phyloP scores from a whole-genome alignment of 2,113 vertebrate species.

The Chitala chitala region DNA sequence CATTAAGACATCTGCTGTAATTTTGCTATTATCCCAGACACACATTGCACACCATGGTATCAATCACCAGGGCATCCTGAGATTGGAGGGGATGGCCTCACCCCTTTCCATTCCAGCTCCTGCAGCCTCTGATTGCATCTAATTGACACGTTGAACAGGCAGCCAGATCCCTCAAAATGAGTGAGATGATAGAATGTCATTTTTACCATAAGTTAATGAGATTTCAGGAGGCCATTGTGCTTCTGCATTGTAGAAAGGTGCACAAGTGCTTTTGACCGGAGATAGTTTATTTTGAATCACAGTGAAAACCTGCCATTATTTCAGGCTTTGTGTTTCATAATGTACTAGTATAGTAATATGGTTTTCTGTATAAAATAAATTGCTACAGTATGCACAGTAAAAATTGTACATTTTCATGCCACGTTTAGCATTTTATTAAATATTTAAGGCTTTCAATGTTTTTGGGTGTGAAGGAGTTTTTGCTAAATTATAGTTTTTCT shows the following conservation, averaged over 20 bases:
- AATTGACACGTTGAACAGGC: slow-evolving; percentile 23
- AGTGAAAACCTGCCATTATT: background rate
- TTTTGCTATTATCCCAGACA: slow-evolving; percentile 20
- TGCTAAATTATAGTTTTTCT: no score
- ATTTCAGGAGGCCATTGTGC: slow-evolving; percentile 17
- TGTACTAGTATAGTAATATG: background rate
- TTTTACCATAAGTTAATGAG: slow-evolving; percentile 32
- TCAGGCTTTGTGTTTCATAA: background rate
- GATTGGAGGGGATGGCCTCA: background rate
- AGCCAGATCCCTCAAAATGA: slow-evolving; percentile 11
- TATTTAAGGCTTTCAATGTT: no score
- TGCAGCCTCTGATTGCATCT: slow-evolving; percentile 25
- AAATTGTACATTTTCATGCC: no score
- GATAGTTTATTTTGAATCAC: background rate
- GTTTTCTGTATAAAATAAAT: background rate
- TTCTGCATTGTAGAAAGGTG: background rate
- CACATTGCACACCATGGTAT: slow-evolving; percentile 16
- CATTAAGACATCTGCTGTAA: background rate
- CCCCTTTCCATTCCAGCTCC: slow-evolving; percentile 14
- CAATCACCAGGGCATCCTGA: slow-evolving; percentile 18
- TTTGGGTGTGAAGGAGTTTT: no score
- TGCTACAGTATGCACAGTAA: no score
- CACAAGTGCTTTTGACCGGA: background rate
- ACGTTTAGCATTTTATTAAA: no score
- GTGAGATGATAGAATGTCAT: slow-evolving; percentile 25